These are phyloP conservation scores for Cavia aperea DNA, from an alignment of 2,113 vertebrate genomes.

Conservation along the genomic window DNA sequence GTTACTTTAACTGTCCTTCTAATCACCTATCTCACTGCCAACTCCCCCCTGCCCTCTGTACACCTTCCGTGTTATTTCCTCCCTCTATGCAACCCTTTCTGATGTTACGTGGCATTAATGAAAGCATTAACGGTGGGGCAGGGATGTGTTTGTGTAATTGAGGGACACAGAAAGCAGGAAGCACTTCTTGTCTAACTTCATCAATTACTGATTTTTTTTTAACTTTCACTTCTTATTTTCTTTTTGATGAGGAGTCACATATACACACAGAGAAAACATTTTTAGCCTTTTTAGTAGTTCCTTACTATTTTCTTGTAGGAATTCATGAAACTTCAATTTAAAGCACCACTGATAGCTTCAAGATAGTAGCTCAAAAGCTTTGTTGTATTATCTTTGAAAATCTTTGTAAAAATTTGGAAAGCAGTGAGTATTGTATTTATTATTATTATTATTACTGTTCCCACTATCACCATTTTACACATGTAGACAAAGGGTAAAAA, in stretches of 20 bases:
- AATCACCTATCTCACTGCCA: background rate
- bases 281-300: background rate
- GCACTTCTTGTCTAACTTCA: background rate
- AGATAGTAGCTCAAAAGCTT: background rate
- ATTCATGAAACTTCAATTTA: background rate
- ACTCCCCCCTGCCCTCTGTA: background rate
- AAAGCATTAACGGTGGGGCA: background rate
- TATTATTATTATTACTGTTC: background rate
- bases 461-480: background rate
- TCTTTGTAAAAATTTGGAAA: slow-evolving; percentile 6
- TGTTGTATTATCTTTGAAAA: slow-evolving; percentile 5
- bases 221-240: background rate
- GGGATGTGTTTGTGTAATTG: background rate
- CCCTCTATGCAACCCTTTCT: background rate
- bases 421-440: background rate
- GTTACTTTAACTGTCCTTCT: background rate
- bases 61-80: background rate
- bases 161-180: background rate
- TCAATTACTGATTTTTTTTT: background rate
- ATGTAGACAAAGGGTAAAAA: background rate
- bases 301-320: background rate
- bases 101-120: background rate
- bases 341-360: background rate
- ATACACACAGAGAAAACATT: background rate
- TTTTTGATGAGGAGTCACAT: background rate